These are phyloP conservation scores for Threskiornis aethiopicus DNA, from an alignment of 2,797 vertebrate genomes.

Conservation along the genomic window DNA sequence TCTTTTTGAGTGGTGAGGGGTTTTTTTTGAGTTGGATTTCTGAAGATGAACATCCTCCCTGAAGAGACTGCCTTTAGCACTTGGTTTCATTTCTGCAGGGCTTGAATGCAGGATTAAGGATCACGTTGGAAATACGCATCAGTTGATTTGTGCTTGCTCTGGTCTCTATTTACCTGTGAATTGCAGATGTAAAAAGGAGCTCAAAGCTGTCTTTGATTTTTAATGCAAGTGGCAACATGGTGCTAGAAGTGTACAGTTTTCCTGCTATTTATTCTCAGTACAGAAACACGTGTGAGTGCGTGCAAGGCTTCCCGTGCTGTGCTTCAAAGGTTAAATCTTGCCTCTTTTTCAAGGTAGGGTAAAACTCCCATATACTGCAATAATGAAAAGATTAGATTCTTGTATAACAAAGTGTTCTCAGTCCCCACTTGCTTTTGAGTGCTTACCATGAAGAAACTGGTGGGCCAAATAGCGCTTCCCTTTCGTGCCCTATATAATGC, in stretches of 20 bases:
- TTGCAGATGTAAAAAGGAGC: background rate
- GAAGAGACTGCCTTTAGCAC: background rate
- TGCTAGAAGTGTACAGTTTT: background rate
- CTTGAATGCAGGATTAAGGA: background rate
- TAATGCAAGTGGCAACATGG: background rate
- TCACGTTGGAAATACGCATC: background rate
- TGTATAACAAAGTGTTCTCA: background rate
- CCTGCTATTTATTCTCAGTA: background rate
- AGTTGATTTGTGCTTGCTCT: background rate
- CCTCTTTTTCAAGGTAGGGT: background rate
- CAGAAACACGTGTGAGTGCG: background rate
- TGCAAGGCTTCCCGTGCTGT: background rate
- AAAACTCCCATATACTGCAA: background rate
- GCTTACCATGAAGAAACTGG: background rate
- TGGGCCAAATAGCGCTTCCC: background rate
- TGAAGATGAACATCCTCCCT: background rate
- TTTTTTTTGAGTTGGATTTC: background rate
- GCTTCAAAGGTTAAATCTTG: background rate
- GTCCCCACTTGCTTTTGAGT: background rate
- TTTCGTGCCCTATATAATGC: slow-evolving; percentile 6
- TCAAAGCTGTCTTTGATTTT: background rate
- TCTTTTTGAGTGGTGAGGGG: background rate
- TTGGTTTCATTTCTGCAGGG: background rate
- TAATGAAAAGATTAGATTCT: background rate
- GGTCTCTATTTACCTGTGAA: background rate